Percentiles rank a stretch among this genome's conserved stretches.
Evolutionary conservation across 2,797 vertebrate genomes (phyloP).

Genomic region (Florisuga fusca): DNA sequence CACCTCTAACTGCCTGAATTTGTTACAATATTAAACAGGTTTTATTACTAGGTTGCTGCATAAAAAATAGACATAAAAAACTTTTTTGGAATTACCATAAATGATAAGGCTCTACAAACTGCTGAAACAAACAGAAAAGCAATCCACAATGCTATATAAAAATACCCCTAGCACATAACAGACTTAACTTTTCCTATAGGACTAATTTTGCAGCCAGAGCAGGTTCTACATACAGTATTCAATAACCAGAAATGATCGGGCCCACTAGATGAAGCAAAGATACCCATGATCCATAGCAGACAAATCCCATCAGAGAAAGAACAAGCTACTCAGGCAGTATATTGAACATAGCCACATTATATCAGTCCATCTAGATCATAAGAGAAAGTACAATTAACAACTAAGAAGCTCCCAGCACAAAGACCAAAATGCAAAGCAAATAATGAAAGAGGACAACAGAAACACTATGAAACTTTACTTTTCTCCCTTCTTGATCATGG

Average conservation of each 20-base stretch:
- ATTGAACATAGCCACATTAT: neutral
- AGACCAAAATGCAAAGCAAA: neutral
- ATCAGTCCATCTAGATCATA: neutral
- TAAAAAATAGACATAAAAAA: neutral
- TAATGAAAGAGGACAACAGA: fast-evolving
- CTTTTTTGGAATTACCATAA: neutral
- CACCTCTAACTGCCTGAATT: neutral
- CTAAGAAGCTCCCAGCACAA: neutral
- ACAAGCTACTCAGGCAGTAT: neutral
- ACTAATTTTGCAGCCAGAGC: neutral
- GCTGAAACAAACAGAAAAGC: neutral
- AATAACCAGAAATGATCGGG: neutral
- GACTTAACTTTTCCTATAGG: neutral
- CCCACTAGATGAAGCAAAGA: neutral
- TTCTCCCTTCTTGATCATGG: neutral
- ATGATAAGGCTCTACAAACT: neutral
- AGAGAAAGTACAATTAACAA: neutral
- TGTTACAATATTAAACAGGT: neutral
- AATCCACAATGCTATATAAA: neutral
- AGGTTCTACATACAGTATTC: neutral
- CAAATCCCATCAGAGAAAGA: neutral
- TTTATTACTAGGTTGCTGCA: neutral
- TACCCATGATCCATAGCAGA: neutral
- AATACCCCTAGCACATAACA: neutral
- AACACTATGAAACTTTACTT: neutral